Evolutionary conservation across 2,888 invertebrate genomes (phyloP).

Genomic region (Aspidiotus destructor): DNA sequence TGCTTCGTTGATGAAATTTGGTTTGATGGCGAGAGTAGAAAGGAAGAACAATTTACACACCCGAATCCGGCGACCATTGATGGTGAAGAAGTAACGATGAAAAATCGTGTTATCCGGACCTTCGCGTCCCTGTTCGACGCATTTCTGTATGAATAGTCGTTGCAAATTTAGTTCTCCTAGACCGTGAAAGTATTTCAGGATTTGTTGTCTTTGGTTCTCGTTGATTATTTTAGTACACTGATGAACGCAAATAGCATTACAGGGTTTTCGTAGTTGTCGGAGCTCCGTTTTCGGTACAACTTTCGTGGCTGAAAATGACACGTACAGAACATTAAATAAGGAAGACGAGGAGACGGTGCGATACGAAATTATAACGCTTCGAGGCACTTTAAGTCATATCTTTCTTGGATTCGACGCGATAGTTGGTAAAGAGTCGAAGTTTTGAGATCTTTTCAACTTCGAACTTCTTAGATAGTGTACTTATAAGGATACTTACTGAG

Average conservation of each 20-base stretch:
- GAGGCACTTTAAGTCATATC: too few species aligned
- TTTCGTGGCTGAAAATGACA: neutral
- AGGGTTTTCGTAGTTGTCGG: constrained; percentile 24
- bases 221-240: constrained; percentile 19
- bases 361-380: too few species aligned
- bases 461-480: too few species aligned
- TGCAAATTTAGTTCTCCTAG: constrained; percentile 21
- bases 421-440: too few species aligned
- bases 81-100: constrained; percentile 25
- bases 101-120: constrained; percentile 1
- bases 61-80: constrained; percentile 25
- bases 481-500: too few species aligned
- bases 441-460: too few species aligned
- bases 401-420: too few species aligned
- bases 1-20: constrained; percentile 18
- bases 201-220: constrained; percentile 24
- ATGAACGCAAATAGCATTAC: constrained; percentile 15
- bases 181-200: constrained; percentile 29
- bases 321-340: too few species aligned
- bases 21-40: constrained; percentile 21
- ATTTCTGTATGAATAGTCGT: constrained; percentile 29
- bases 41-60: constrained; percentile 32
- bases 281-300: constrained; percentile 11
- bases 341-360: too few species aligned
- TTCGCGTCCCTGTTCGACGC: constrained; percentile 20